phyloP scores from a whole-genome alignment of 2,113 vertebrate genomes.

The Notothenia coriiceps region DNA sequence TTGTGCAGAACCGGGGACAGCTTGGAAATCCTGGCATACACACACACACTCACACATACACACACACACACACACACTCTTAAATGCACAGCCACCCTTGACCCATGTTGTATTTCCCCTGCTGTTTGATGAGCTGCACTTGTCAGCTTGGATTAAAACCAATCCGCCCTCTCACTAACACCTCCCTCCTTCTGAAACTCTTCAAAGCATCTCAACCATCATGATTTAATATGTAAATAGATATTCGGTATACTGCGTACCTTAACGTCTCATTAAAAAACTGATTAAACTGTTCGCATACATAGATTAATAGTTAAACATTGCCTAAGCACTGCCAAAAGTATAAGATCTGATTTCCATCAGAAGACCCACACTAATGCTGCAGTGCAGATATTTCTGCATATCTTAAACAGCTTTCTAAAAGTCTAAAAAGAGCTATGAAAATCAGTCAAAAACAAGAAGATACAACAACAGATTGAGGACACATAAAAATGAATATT shows the following conservation, averaged over 20 bases:
- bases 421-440: neutral
- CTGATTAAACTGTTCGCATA: constrained; percentile 20
- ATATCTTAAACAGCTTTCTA: neutral
- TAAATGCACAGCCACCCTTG: constrained; percentile 46
- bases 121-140: constrained; percentile 59
- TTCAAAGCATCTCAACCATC: constrained; percentile 22
- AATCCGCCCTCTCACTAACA: neutral
- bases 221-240: constrained; percentile 23
- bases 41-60: constrained; percentile 19
- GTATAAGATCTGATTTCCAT: constrained; percentile 24
- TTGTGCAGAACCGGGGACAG: constrained; percentile 26
- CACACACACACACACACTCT: constrained; percentile 2
- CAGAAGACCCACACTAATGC: constrained; percentile 7
- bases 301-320: neutral
- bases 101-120: constrained; percentile 45
- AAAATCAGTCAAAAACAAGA: neutral
- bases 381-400: neutral
- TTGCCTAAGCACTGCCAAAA: neutral
- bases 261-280: neutral
- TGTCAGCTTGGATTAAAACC: constrained; percentile 54
- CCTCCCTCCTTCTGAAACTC: constrained; percentile 16
- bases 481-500: neutral
- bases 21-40: constrained; percentile 52
- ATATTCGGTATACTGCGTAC: neutral
- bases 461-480: neutral